A percentile compares a stretch with the other conserved stretches of the same genome.
Evolutionary conservation across 2,888 invertebrate species (phyloP).

Genomic region (Chymomyza caudatula): DNA sequence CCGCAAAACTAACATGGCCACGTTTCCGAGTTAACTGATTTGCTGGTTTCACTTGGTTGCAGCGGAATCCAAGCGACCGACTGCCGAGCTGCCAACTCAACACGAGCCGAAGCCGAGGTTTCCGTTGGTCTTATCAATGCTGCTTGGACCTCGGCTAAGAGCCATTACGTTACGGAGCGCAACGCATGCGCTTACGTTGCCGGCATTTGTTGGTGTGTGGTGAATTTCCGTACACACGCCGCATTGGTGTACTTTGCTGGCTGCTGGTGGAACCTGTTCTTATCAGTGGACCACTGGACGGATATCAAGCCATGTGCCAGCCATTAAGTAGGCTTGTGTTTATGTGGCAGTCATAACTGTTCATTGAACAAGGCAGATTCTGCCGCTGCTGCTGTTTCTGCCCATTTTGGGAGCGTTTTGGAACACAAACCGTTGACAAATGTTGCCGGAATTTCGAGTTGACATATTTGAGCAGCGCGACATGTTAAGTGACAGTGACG

Average conservation of each 20-base stretch:
- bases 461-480: conserved; percentile 13
- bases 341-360: background rate
- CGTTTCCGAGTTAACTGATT: conserved; percentile 78
- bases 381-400: background rate
- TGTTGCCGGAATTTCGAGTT: conserved; percentile 14
- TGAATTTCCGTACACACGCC: conserved; percentile 37
- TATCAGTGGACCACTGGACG: conserved; percentile 40
- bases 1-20: conserved; percentile 75
- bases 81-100: conserved; percentile 25
- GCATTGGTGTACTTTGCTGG: conserved; percentile 56
- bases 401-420: background rate
- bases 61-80: background rate
- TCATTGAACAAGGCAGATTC: background rate
- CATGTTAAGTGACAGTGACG: background rate
- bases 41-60: conserved; percentile 43
- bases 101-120: background rate
- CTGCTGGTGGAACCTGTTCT: conserved; percentile 19
- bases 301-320: background rate
- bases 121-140: conserved; percentile 46
- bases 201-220: conserved; percentile 66
- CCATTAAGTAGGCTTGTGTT: too few relatives aligned
- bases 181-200: conserved; percentile 46
- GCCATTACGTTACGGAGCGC: conserved; percentile 35
- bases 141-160: conserved; percentile 19
- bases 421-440: conserved; percentile 13